Percentiles rank a stretch among this genome's conserved stretches.
phyloP scores from a whole-genome alignment of 1,140 invertebrate genomes.

The Drosophila persimilis region DNA sequence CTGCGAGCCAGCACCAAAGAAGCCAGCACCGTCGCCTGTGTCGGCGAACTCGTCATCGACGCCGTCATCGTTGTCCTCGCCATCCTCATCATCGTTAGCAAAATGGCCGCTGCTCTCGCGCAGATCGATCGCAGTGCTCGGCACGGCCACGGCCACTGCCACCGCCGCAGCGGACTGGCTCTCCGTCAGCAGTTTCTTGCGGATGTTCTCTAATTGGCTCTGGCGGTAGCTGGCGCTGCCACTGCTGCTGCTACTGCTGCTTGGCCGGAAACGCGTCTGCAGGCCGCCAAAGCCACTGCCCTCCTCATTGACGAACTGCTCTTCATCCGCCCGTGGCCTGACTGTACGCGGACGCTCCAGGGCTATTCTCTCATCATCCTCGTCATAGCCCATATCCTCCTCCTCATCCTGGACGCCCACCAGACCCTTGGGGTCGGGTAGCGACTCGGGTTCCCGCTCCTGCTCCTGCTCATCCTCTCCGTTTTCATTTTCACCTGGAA shows the following conservation, averaged over 20 bases:
- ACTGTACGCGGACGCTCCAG: slow-evolving; percentile 63
- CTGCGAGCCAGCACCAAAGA: slow-evolving; percentile 63
- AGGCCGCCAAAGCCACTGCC: slow-evolving; percentile 66
- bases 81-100: slow-evolving; percentile 82
- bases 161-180: slow-evolving; percentile 28
- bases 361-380: slow-evolving; percentile 77
- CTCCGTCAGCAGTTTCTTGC: slow-evolving; percentile 71
- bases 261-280: slow-evolving; percentile 56
- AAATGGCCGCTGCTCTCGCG: slow-evolving; percentile 83
- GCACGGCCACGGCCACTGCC: slow-evolving; percentile 56
- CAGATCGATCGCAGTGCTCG: slow-evolving; percentile 79
- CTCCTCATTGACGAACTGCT: slow-evolving; percentile 76
- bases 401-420: slow-evolving; percentile 60
- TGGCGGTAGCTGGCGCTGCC: slow-evolving; percentile 32
- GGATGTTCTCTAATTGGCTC: slow-evolving; percentile 62
- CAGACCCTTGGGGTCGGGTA: slow-evolving; percentile 55
- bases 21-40: slow-evolving; percentile 65
- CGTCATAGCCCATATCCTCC: slow-evolving; percentile 81
- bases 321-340: slow-evolving; percentile 58
- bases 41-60: slow-evolving; percentile 74
- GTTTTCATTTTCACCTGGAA: slow-evolving; percentile 17
- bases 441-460: slow-evolving; percentile 50
- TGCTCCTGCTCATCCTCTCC: slow-evolving; percentile 19
- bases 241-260: slow-evolving; percentile 7
- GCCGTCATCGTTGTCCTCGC: slow-evolving; percentile 78